These are phyloP conservation scores for Villa cingulata DNA, from an alignment of 2,888 invertebrate genomes.

Conservation along the genomic window DNA sequence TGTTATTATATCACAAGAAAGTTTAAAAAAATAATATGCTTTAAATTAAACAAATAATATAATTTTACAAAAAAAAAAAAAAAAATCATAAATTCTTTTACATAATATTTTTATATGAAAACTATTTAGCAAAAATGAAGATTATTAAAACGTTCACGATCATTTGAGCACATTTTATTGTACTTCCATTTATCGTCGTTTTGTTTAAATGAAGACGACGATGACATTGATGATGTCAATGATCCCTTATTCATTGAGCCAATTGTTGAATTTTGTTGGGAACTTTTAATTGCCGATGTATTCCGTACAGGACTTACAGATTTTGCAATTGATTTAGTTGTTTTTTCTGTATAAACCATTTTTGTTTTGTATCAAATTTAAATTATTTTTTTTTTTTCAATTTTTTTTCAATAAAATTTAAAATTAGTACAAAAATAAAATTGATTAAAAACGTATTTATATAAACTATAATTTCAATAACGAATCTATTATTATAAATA, in stretches of 20 bases:
- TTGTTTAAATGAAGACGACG: constrained; percentile 17
- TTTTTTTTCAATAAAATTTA: background rate
- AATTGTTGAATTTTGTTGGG: constrained; percentile 25
- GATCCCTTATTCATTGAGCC: background rate
- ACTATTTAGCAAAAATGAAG: constrained; percentile 29
- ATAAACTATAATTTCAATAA: too few relatives aligned
- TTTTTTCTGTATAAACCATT: constrained; percentile 13
- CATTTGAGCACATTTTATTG: constrained; percentile 30
- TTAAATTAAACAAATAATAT: background rate
- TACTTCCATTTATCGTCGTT: constrained; percentile 31
- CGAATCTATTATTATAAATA: too few relatives aligned
- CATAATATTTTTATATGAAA: background rate
- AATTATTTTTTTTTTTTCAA: background rate
- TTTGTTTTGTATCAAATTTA: too few relatives aligned
- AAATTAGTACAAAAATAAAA: background rate
- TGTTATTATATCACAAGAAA: too few relatives aligned
- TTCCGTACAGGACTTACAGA: constrained; percentile 11
- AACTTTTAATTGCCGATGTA: constrained; percentile 23
- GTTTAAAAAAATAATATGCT: too few relatives aligned
- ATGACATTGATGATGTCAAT: constrained; percentile 3
- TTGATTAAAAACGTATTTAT: background rate
- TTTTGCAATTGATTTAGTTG: constrained; percentile 7
- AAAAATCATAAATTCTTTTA: too few relatives aligned
- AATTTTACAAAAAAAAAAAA: background rate
- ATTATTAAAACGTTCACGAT: constrained; percentile 30